Percentiles rank a stretch among this genome's conserved stretches.
These are phyloP conservation scores for Dolichoris vasculosae DNA, from an alignment of 1,140 invertebrate species.

Conservation along the genomic window DNA sequence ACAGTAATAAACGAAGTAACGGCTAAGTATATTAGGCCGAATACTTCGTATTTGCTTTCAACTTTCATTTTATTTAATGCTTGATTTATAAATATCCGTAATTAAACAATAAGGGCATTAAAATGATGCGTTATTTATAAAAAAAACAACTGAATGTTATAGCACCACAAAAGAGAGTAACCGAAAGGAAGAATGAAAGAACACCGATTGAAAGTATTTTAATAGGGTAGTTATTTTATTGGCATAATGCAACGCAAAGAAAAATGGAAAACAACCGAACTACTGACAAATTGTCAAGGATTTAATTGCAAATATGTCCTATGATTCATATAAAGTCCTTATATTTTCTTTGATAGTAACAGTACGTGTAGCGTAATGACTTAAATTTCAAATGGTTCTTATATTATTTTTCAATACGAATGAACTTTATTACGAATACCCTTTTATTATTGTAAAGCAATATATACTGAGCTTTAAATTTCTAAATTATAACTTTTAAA, in stretches of 20 bases:
- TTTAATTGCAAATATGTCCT: neutral
- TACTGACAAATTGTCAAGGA: slow-evolving; percentile 16
- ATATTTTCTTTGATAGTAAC: slow-evolving; percentile 3
- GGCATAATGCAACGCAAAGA: slow-evolving; percentile 40
- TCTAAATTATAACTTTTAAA: too few relatives aligned
- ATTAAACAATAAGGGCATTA: slow-evolving; percentile 54
- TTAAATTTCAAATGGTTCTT: neutral
- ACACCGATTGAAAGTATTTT: slow-evolving; percentile 50
- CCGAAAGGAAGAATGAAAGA: slow-evolving; percentile 27
- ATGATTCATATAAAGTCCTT: slow-evolving; percentile 24
- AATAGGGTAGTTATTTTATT: slow-evolving; percentile 54
- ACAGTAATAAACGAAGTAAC: too few relatives aligned
- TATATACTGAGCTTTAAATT: too few relatives aligned
- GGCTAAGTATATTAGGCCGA: slow-evolving; percentile 63
- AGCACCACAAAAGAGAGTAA: too few relatives aligned
- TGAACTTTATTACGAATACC: too few relatives aligned
- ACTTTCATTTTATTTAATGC: slow-evolving; percentile 62
- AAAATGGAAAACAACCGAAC: slow-evolving; percentile 13
- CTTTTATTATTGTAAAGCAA: too few relatives aligned
- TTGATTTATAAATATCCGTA: slow-evolving; percentile 60
- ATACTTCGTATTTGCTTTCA: slow-evolving; percentile 53
- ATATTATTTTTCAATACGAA: too few relatives aligned
- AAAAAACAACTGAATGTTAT: slow-evolving; percentile 41
- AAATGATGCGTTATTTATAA: slow-evolving; percentile 7
- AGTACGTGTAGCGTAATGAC: neutral